Base-by-base conservation (phyloP, 2,113 vertebrate species). In the Petroica traversi region DNA sequence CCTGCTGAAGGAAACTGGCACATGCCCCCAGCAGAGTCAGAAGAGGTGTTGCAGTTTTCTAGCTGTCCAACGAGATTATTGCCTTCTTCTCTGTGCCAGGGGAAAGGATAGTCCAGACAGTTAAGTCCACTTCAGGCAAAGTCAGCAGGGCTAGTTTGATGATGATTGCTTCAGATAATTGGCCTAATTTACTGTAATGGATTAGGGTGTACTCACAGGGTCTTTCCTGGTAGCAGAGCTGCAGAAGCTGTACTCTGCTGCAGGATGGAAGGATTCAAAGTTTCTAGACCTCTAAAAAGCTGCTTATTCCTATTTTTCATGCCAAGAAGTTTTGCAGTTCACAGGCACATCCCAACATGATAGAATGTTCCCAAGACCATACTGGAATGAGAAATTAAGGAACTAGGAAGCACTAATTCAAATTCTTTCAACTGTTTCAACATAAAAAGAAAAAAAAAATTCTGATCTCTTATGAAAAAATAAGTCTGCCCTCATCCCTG, bases 181-280 rank as follows among this genome's bases (percentile, higher is more conserved):
- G 40, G 6, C 40, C 87, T 87, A 84, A 95, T 81, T 92, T 91
- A 78, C 73, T 89, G 57, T 72, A 94, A 95, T 72, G n/a, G 81
- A 89, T 78, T 93, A 89, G 43, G 57, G 73, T 81, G 29, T 31
- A 81, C 31, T 93, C 48, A 61, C 14, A 45, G 31, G 12, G 84
- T 74, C 61, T 78, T 74, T 82, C 69, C 57, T 55, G 43, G 64
- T 51, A 95, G 72, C 61, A 79, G 62, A 31, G 28, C 62, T 79
- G 29, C 61, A 93, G 48, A 87, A 75, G 14, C 57, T 72, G 38
- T 81, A 33, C 59, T 36, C 49, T 43, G 36, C 36, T 83, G 29
- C 45, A 90, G 63, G 29, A 85, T 24, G 28, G 61, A 77, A 76
- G 22, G 24, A 88, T 85, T 92, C 77, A 66, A 46, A 93, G 19